Evolutionary conservation across 2,113 vertebrate species (phyloP), one percentile per base, ranked within the genome.

Genomic region (Notarius quadriscutis): DNA sequence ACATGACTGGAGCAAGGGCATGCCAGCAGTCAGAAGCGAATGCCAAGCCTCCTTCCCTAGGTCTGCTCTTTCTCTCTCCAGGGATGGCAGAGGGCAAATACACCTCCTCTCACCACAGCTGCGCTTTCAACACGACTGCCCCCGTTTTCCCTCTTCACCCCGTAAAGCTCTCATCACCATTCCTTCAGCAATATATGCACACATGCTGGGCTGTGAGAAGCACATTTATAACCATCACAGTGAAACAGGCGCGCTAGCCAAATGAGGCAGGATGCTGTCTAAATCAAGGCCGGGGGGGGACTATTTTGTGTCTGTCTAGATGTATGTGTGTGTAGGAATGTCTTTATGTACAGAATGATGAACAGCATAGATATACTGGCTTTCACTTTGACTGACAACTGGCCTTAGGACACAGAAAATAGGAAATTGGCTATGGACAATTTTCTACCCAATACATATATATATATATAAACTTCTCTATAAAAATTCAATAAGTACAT

Each of bases 91-190:
- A 57, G 65, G 89, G 87, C 91, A 92, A 93, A 92, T 67, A 87
- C 89, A 86, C 86, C 48, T 89, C 91, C 78, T 22, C 55, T 48
- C 90, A 89, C 90, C 89, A 88, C 88, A 90, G 84, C 81, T 78
- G 88, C 58, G 83, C 86, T 92, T 93, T 91, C 92, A 91, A 90
- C 87, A 90, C 91, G 89, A 83, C 88, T 89, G 91, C 92, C 92
- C 90, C 91, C 84, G 14, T 92, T 90, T 91, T 93, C 86, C 89
- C 91, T 88, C 92, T 90, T 92, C 91, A 91, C 91, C 91, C 93
- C 90, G 93, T 94, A 94, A 95, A 95, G 87, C 92, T 93, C 89
- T 95, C 94, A 94, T 92, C 95, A 91, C 92, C 91, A 87, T 89
- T 50, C 89, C 89, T 91, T 92, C 91, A 89, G 82, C 91, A 88